Evolutionary conservation across 1,140 invertebrate genomes (phyloP), one percentile per base, ranked within the genome.

Genomic region (Tetraneura akinire): DNA sequence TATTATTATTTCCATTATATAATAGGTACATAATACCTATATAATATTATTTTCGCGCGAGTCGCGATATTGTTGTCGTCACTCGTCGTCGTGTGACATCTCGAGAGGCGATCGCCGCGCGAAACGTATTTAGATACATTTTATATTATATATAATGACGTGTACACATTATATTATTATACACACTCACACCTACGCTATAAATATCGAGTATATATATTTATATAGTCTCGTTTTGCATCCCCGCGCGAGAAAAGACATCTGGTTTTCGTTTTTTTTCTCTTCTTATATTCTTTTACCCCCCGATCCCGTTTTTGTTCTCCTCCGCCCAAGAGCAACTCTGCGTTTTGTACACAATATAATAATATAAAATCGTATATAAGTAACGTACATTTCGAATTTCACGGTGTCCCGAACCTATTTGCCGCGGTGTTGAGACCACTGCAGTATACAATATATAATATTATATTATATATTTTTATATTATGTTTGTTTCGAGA

Each of bases 131-230:
- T 11, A n/a, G 62, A 10, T 66, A 45, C 37, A 21, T 29, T n/a
- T n/a, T n/a, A n/a, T n/a, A n/a, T n/a, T n/a, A n/a, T n/a, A n/a
- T n/a, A n/a, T n/a, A n/a, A n/a, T n/a, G n/a, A 11, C 23, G 57
- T 16, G 6, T 32, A 66, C 45, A 32, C 8, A 37, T n/a, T n/a
- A 51, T 45, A 51, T 62, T 47, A 78, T 47, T 55, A 21, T 62
- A 78, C 62, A 78, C 74, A 78, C 74, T 78, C 74, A 62, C 74
- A 78, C 74, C 74, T 78, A 78, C 29, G n/a, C 74, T 55, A 78
- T 78, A 62, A 74, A 51, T 71, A 18, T 9, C 6, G 57, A 8
- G 23, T 60, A 13, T 14, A 11, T 57, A 2, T n/a, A 18, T 21
- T 18, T 60, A 53, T 5, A 53, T 76, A 53, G 21, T 78, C 62